Evolutionary conservation across 2,888 invertebrate genomes (phyloP).

Genomic region (Drosophila pseudotakahashii): DNA sequence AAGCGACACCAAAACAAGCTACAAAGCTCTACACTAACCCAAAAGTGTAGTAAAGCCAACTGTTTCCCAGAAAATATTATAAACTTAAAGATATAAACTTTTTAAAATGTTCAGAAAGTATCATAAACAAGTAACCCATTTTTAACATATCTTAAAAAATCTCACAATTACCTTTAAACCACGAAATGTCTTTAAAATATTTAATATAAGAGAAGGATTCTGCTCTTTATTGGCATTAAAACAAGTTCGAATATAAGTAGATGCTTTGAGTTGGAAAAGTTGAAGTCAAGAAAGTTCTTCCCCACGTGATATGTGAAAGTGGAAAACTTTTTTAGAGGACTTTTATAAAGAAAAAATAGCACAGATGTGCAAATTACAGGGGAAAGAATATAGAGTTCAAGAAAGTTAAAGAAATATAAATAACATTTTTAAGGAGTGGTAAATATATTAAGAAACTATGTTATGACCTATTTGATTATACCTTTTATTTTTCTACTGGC

Average conservation of each 20-base stretch:
- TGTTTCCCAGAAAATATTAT: not conserved
- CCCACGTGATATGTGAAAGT: not conserved
- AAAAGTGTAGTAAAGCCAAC: not conserved
- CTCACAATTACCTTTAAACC: too few species aligned
- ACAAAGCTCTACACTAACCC: not conserved
- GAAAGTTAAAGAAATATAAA: not conserved
- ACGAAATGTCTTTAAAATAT: too few species aligned
- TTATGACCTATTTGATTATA: not conserved
- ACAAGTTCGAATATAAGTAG: not conserved
- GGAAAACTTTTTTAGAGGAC: not conserved
- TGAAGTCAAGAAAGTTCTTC: not conserved
- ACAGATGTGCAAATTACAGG: not conserved
- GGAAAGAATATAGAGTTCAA: not conserved
- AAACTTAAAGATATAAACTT: too few species aligned
- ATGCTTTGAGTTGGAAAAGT: not conserved
- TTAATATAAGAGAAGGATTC: not conserved
- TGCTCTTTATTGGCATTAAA: not conserved
- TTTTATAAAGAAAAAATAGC: not conserved
- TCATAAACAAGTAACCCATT: too few species aligned
- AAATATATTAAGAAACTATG: not conserved
- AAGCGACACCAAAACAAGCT: constrained; percentile 13
- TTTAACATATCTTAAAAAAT: too few species aligned
- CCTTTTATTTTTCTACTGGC: not conserved
- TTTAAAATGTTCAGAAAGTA: too few species aligned
- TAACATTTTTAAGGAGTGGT: not conserved